phyloP scores from a whole-genome alignment of 2,797 vertebrate species.

The Hirundo rustica region DNA sequence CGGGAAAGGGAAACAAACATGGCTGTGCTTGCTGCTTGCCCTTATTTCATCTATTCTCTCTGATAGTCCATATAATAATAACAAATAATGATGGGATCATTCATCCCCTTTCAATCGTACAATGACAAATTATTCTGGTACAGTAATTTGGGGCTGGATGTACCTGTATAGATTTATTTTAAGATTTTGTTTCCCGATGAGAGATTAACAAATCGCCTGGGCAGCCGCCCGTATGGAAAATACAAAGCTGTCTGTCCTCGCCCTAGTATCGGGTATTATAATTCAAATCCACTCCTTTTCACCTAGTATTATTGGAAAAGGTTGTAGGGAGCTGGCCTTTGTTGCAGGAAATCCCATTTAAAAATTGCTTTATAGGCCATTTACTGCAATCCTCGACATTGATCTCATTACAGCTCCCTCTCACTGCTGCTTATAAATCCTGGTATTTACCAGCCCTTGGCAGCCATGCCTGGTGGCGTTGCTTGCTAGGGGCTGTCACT shows the following conservation, averaged over 20 bases:
- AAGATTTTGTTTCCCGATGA: neutral
- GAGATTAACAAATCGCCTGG: neutral
- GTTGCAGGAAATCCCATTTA: constrained; percentile 45
- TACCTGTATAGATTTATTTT: neutral
- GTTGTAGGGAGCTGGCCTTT: constrained; percentile 16
- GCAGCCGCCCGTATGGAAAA: neutral
- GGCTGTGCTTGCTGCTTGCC: neutral
- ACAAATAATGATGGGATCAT: accelerated
- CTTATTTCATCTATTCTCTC: neutral
- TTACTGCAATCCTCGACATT: constrained; percentile 38
- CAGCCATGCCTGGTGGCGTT: neutral
- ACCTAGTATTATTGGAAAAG: neutral
- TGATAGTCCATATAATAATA: neutral
- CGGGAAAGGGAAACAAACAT: neutral
- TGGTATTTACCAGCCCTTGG: neutral
- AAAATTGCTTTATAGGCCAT: constrained; percentile 56
- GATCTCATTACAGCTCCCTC: constrained; percentile 38
- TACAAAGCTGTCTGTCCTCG: neutral
- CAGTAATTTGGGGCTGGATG: neutral
- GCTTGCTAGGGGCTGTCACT: neutral
- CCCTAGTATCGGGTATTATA: neutral
- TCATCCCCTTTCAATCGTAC: neutral
- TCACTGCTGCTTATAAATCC: neutral
- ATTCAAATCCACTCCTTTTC: constrained; percentile 21
- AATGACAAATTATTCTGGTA: neutral